Conservation (phyloP, 2,113 vertebrate species). For the Alectura lathami region DNA sequence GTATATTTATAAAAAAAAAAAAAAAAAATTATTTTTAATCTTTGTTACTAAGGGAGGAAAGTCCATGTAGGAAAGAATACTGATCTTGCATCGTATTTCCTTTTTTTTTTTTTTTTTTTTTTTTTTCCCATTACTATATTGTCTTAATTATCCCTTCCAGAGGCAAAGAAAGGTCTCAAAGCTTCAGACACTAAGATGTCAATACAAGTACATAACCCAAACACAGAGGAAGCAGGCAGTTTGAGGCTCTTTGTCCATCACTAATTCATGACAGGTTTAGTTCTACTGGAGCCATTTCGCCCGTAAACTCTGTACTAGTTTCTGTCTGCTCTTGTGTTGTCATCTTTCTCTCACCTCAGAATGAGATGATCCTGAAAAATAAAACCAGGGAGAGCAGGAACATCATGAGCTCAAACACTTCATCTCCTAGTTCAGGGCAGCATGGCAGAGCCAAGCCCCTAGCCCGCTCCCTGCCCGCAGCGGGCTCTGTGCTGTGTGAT, state of each 20-base stretch:
- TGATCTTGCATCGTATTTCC: not conserved
- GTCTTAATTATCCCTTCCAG: not conserved
- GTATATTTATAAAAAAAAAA: not conserved
- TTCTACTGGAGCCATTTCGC: not conserved
- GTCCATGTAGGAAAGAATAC: not conserved
- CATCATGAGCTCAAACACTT: not conserved
- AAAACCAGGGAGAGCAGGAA: not conserved
- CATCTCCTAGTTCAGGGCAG: accelerated
- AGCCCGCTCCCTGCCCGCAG: not conserved
- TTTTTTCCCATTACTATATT: not conserved
- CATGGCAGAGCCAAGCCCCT: not conserved
- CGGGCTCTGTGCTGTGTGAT: not conserved
- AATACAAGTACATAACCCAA: not conserved
- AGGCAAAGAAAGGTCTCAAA: not conserved
- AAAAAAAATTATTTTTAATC: not conserved
- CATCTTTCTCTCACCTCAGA: not conserved
- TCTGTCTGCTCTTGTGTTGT: not conserved
- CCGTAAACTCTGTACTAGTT: not conserved
- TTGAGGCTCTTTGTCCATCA: not conserved
- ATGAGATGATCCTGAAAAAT: not conserved
- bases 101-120: not conserved
- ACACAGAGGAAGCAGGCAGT: not conserved
- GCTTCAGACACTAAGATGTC: not conserved
- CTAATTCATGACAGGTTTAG: not conserved
- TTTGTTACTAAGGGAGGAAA: not conserved